A percentile compares a stretch with the other conserved stretches of the same genome.
Evolutionary conservation across 2,888 invertebrate genomes (phyloP).

Genomic region (Drosophila atripex): DNA sequence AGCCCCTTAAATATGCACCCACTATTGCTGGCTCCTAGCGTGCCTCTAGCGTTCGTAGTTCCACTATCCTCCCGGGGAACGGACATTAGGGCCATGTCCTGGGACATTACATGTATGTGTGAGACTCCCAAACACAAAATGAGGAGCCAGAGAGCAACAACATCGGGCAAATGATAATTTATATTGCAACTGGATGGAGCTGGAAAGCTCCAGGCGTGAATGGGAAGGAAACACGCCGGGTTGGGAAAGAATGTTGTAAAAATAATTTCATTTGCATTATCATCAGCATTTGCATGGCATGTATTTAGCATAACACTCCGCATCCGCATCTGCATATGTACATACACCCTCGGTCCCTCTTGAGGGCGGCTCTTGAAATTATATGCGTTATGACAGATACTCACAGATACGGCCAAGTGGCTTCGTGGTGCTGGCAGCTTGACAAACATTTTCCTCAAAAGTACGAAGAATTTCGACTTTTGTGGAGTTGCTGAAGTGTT

Average conservation of each 20-base stretch:
- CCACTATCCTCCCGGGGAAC: conserved; percentile 8
- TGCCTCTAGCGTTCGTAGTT: background rate
- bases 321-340: conserved; percentile 35
- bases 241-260: conserved; percentile 55
- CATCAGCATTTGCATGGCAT: conserved; percentile 46
- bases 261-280: conserved; percentile 63
- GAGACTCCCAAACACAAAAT: conserved; percentile 21
- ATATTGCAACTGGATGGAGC: conserved; percentile 47
- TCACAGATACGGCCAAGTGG: conserved; percentile 38
- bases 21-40: background rate
- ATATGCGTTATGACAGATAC: conserved; percentile 52
- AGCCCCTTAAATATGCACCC: background rate
- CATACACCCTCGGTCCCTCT: conserved; percentile 4
- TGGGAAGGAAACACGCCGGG: conserved; percentile 7
- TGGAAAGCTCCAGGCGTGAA: conserved; percentile 4
- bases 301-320: conserved; percentile 45
- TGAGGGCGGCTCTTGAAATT: conserved; percentile 44
- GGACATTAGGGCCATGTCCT: conserved; percentile 50
- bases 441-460: conserved; percentile 46
- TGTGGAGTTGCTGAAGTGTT: conserved; percentile 35
- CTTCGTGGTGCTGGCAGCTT: conserved; percentile 44
- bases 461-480: conserved; percentile 37
- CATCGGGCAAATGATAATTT: conserved; percentile 76
- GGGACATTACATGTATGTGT: conserved; percentile 55
- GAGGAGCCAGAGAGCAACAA: conserved; percentile 13